Conservation (phyloP, 2,113 vertebrate genomes). For the Gavialis gangeticus region DNA sequence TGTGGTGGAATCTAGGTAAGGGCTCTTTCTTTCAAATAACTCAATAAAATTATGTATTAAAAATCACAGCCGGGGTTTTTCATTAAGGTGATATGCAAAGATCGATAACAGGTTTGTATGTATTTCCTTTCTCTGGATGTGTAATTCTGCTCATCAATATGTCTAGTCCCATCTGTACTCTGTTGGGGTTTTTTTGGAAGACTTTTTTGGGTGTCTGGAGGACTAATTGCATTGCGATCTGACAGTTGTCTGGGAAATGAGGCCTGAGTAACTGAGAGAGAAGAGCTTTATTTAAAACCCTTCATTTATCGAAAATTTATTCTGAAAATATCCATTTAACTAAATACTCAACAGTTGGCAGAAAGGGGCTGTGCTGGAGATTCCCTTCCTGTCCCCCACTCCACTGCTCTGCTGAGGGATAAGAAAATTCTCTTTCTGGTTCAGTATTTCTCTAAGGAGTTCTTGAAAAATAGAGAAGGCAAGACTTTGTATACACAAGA, state of each 20-base stretch:
- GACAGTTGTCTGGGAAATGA: neutral
- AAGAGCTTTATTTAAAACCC: neutral
- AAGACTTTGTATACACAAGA: neutral
- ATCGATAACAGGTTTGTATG: neutral
- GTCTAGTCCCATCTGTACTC: too few species aligned
- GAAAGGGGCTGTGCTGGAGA: neutral
- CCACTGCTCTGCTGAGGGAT: neutral
- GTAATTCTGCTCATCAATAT: neutral
- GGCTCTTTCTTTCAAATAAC: neutral
- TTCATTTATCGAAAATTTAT: neutral
- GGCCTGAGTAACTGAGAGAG: neutral
- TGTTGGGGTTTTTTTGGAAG: neutral
- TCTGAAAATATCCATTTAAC: neutral
- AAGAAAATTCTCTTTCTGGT: neutral
- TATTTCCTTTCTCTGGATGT: neutral
- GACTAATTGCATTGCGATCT: neutral
- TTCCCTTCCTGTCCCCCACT: neutral
- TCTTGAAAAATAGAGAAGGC: neutral
- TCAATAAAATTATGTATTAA: neutral
- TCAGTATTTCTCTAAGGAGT: neutral
- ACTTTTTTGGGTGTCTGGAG: neutral
- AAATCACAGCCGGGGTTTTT: neutral
- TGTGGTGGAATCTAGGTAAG: neutral
- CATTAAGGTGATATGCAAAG: neutral
- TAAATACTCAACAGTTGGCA: neutral